Base-by-base conservation (phyloP, 2,113 vertebrate genomes). In the Chionomys nivalis region DNA sequence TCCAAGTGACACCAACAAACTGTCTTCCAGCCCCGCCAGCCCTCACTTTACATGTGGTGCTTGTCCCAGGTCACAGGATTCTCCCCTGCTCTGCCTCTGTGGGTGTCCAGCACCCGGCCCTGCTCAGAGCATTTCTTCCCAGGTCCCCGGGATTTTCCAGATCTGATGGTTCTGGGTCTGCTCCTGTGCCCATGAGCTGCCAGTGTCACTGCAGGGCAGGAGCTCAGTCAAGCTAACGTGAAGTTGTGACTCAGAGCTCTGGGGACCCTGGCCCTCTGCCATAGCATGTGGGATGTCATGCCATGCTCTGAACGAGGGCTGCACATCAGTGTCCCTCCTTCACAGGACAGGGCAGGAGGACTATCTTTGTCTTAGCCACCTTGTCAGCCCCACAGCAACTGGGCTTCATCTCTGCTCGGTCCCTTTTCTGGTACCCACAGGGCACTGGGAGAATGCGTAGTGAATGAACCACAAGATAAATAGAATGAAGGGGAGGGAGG, bases 321-420 rank as follows among this genome's bases (percentile, higher is more conserved):
- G 24, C 0, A 3, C 4, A 1, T 7, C 0, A 0, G 12, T 10
- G 21, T 5, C 52, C 31, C 14, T 26, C 4, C 47, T 2, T 65
- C 7, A 8, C 0, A 16, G 5, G 16, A 3, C 1, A 3, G 8
- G 2, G 19, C 55, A 14, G n/a, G 10, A 1, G 65, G 72, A 3
- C 0, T 14, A 0, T 28, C 39, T 0, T 2, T 2, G 3, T 2
- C 77, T 21, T 42, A 42, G 3, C 3, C n/a, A 33, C 19, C 42
- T 31, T 14, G 11, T 24, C 33, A 85, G 75, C 23, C 7, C 39
- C 26, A 49, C n/a, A 21, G 52, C 4, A 0, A 21, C 31, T 68
- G 28, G 44, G 52, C 14, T 0, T 5, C 1, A 2, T 55, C 70
- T 65, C 81, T 66, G 44, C 28, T 6, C 12, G 33, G 24, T 7